Evolutionary conservation across 2,888 invertebrate species (phyloP), one percentile per base, ranked within the genome.

Genomic region (Agelastica alni): DNA sequence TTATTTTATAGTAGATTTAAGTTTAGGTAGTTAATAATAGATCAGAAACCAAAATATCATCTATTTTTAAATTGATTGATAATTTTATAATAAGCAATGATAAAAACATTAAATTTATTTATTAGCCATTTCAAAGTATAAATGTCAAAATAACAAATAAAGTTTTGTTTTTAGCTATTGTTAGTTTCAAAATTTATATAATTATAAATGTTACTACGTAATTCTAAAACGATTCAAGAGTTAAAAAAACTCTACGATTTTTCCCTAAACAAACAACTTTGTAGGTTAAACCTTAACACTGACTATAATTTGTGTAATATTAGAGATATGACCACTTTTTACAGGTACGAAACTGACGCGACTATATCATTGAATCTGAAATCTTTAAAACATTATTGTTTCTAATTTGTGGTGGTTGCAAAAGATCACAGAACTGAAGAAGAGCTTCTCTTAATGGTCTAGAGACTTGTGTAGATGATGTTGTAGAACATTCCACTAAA

Each of bases 401-500:
- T 52, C 41, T 58, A 58, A 57, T 62, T 34, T 57, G 61, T 14
- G 91, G 86, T 63, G 90, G 83, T 70, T 85, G 82, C 65, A 93
- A 79, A 64, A 94, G 82, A 75, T 91, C 90, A 60, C 87, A 85
- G 80, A 91, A 96, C 79, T 95, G 93, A 67, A 92, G 83, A 59
- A 96, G 82, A 10, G 94, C 94, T 74, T 92, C 93, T 30, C 88
- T 81, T 46, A 93, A 79, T 9, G 92, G 89, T 59, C 86, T 82
- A 39, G 89, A 89, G 9, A 93, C 89, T 77, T 90, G 90, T 5
- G 86, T 82, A 3, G 90, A 90, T 46, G 88, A 85, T 9, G 90
- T 89, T 44, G 90, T 88, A 62, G 88, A 90, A 70, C 91, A 92
- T 70, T 91, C 87, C 39, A 95, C 96, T 66, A 97, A 81, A 71